phyloP scores from a whole-genome alignment of 1,140 invertebrate species.

The Bombus pascuorum region DNA sequence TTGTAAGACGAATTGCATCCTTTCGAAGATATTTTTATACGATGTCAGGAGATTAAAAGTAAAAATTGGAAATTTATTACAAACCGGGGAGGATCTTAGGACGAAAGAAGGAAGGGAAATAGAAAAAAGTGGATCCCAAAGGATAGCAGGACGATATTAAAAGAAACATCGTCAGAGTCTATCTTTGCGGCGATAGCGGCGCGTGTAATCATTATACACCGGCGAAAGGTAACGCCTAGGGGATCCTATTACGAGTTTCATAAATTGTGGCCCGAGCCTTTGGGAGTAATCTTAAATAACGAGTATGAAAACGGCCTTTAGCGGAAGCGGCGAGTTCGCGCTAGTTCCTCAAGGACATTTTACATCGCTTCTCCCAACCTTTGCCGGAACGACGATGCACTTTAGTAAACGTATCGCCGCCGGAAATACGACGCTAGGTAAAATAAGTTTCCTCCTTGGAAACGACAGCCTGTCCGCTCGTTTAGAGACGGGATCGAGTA shows the following conservation, averaged over 20 bases:
- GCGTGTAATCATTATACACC: constrained; percentile 62
- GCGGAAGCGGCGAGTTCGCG: constrained; percentile 33
- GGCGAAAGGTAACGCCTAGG: constrained; percentile 59
- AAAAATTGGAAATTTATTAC: background rate
- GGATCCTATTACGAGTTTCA: constrained; percentile 66
- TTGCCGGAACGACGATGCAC: constrained; percentile 28
- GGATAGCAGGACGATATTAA: constrained; percentile 10
- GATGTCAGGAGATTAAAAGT: no score
- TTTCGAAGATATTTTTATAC: no score
- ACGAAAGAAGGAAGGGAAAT: background rate
- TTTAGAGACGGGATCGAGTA: background rate
- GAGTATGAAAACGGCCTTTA: constrained; percentile 60
- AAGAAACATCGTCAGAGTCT: constrained; percentile 37
- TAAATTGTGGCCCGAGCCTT: constrained; percentile 57
- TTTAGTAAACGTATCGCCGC: constrained; percentile 5
- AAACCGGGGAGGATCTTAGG: background rate
- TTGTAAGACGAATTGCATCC: no score
- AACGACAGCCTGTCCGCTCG: background rate
- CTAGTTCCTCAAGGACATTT: constrained; percentile 34
- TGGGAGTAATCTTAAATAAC: constrained; percentile 67
- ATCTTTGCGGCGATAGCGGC: constrained; percentile 46
- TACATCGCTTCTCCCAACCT: background rate
- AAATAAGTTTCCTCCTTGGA: background rate
- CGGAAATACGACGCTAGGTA: constrained; percentile 2
- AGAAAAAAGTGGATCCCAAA: background rate